phyloP scores from a whole-genome alignment of 2,113 vertebrate genomes.

The Mixornis gularis region DNA sequence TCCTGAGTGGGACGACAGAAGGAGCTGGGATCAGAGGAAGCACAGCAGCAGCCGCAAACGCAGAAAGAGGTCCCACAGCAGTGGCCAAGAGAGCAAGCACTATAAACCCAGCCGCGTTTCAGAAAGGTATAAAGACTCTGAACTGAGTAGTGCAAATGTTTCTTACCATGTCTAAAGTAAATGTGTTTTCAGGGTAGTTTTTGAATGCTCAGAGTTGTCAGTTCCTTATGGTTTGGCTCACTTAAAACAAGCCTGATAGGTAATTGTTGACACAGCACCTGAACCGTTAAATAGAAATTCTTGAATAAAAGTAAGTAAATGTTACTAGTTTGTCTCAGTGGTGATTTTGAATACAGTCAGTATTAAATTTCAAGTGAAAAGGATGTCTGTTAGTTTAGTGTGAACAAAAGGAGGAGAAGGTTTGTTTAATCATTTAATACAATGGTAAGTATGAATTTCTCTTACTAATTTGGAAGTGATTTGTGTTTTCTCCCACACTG shows the following conservation, averaged over 20 bases:
- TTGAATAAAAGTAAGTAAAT: neutral
- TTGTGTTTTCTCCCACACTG: neutral
- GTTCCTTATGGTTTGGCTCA: neutral
- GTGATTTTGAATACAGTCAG: neutral
- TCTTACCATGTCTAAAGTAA: neutral
- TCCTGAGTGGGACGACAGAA: slow-evolving; percentile 78
- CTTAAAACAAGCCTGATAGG: neutral
- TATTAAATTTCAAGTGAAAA: neutral
- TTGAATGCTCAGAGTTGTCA: neutral
- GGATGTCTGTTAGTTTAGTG: neutral
- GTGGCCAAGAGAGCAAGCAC: slow-evolving; percentile 83
- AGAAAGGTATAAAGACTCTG: slow-evolving; percentile 80
- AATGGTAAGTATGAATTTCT: slow-evolving; percentile 21
- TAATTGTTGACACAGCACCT: neutral
- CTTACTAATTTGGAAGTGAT: neutral
- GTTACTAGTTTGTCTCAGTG: neutral
- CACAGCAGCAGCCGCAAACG: slow-evolving; percentile 78
- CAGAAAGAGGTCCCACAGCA: slow-evolving; percentile 83
- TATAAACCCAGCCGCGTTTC: slow-evolving; percentile 71
- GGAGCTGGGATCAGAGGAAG: slow-evolving; percentile 79
- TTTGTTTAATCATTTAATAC: neutral
- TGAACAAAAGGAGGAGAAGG: neutral
- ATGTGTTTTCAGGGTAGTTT: neutral
- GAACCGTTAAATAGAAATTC: neutral
- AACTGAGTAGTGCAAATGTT: neutral